Conservation (phyloP, 2,797 vertebrate species). For the Microtus obscurus region DNA sequence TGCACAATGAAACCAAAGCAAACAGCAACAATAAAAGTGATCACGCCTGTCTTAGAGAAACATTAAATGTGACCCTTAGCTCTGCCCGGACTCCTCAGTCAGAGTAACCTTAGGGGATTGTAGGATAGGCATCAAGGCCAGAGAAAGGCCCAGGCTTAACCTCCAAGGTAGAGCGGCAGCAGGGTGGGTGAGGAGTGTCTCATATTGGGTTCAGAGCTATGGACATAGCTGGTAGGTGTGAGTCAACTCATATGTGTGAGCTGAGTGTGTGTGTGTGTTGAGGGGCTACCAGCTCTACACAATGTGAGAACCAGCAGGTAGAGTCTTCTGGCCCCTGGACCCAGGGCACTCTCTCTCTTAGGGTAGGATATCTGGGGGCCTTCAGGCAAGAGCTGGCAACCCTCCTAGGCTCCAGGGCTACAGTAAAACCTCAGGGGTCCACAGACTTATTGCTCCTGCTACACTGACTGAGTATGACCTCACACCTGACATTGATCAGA, state of each 20-base stretch:
- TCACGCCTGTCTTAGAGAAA: neutral
- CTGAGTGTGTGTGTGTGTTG: neutral
- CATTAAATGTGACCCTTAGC: neutral
- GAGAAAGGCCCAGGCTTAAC: neutral
- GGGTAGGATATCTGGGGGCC: neutral
- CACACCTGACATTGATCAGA: neutral
- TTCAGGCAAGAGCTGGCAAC: neutral
- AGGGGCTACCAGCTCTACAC: neutral
- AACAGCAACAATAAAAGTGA: neutral
- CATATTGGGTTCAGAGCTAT: neutral
- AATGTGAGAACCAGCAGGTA: neutral
- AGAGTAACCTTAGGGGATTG: neutral
- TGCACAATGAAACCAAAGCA: neutral
- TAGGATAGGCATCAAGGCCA: neutral
- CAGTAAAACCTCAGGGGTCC: neutral
- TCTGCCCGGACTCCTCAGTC: neutral
- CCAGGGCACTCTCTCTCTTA: neutral
- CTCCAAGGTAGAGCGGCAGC: neutral
- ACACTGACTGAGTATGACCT: neutral
- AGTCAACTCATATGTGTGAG: neutral
- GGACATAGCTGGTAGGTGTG: no score
- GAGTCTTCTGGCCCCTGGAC: no score
- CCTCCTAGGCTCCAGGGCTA: neutral
- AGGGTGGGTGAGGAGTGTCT: neutral
- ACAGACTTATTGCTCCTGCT: neutral